phyloP scores from a whole-genome alignment of 1,140 invertebrate species.

The Mercenaria mercenaria region DNA sequence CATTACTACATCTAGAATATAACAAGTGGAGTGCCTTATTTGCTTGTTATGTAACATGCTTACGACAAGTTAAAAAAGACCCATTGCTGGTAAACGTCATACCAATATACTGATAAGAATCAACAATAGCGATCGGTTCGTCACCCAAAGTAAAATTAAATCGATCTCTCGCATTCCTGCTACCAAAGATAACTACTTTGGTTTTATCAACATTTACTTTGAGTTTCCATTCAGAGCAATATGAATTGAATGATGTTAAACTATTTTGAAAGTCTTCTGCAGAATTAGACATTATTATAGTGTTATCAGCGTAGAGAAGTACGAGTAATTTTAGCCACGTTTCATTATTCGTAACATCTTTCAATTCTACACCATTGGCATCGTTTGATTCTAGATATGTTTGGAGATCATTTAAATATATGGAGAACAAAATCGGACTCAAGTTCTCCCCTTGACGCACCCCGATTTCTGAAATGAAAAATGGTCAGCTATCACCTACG shows the following conservation, averaged over 20 bases:
- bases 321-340: background rate
- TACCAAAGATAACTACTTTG: background rate
- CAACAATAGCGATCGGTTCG: background rate
- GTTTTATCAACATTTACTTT: background rate
- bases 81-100: slow-evolving; percentile 33
- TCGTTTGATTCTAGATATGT: background rate
- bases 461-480: slow-evolving; percentile 17
- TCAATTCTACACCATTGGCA: background rate
- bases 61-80: slow-evolving; percentile 20
- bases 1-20: background rate
- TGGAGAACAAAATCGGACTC: background rate
- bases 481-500: background rate
- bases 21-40: background rate
- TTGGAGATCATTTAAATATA: slow-evolving; percentile 30
- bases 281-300: background rate
- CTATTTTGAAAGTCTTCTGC: background rate
- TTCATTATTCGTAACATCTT: background rate
- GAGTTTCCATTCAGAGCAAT: background rate
- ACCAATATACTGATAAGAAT: slow-evolving; percentile 9
- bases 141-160: slow-evolving; percentile 26
- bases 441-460: slow-evolving; percentile 19
- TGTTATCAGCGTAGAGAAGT: background rate
- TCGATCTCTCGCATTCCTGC: background rate
- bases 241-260: background rate
- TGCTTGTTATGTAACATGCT: slow-evolving; percentile 21